These are phyloP conservation scores for Mastacembelus armatus DNA, from an alignment of 2,797 vertebrate genomes.

Conservation along the genomic window DNA sequence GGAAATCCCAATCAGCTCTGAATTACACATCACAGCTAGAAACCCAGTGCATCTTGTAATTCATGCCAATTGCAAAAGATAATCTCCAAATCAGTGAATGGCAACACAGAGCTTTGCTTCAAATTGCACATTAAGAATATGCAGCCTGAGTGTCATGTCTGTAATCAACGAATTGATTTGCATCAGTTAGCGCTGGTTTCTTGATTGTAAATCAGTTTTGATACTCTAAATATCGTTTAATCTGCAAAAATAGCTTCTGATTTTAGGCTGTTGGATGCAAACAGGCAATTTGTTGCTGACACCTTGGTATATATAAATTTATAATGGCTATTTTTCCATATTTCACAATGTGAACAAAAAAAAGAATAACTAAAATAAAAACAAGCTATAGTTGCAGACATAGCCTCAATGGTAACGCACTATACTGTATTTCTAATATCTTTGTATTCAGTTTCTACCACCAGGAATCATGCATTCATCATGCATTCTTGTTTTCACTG, in stretches of 20 bases:
- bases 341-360: not conserved
- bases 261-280: not conserved
- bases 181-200: slow-evolving; percentile 1
- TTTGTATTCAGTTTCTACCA: slow-evolving; percentile 18
- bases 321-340: not conserved
- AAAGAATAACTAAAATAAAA: slow-evolving; percentile 8
- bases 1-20: slow-evolving; percentile 22
- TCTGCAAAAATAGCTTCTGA: not conserved
- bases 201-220: slow-evolving; percentile 7
- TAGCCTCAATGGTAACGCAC: not conserved
- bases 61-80: not conserved
- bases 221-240: not conserved
- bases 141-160: slow-evolving; percentile 4
- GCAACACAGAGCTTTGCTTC: not conserved
- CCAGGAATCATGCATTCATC: slow-evolving; percentile 15
- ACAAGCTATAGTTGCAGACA: not conserved
- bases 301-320: not conserved
- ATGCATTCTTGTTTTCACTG: slow-evolving; percentile 23
- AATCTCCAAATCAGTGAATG: not conserved
- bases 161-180: slow-evolving; percentile 19
- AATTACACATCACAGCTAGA: slow-evolving; percentile 1
- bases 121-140: not conserved
- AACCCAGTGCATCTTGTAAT: slow-evolving; percentile 2
- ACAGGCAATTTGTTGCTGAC: not conserved
- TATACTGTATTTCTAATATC: slow-evolving; percentile 21